phyloP scores from a whole-genome alignment of 2,888 invertebrate species.

The Resseliella maxima region DNA sequence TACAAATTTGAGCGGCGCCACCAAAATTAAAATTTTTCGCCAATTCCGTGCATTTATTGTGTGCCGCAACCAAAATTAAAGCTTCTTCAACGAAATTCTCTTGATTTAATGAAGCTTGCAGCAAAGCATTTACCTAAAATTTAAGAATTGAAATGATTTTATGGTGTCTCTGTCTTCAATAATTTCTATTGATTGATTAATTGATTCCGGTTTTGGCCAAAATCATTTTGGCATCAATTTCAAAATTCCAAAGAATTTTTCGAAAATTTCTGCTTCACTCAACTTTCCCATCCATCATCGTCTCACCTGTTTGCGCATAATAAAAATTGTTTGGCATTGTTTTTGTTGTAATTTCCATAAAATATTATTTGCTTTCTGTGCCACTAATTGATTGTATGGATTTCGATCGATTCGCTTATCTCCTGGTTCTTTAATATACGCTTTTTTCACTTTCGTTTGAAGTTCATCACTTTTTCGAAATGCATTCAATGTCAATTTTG shows the following conservation, averaged over 20 bases:
- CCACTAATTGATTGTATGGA: constrained; percentile 65
- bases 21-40: constrained; percentile 58
- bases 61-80: constrained; percentile 58
- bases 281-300: constrained; percentile 46
- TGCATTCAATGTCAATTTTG: not conserved
- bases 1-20: constrained; percentile 70
- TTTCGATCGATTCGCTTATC: constrained; percentile 66
- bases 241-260: too few species aligned
- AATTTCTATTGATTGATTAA: too few species aligned
- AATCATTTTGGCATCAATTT: too few species aligned
- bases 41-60: constrained; percentile 59
- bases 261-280: not conserved
- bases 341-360: constrained; percentile 59
- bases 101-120: constrained; percentile 57
- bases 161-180: too few species aligned
- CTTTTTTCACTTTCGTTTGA: not conserved
- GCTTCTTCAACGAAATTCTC: constrained; percentile 59
- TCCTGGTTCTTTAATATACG: constrained; percentile 17
- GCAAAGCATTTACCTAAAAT: not conserved
- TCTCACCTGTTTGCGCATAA: constrained; percentile 65
- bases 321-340: constrained; percentile 65
- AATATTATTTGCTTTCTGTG: constrained; percentile 59
- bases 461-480: constrained; percentile 1
- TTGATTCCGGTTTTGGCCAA: too few species aligned
- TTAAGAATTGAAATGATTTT: not conserved